A percentile compares a stretch with the other conserved stretches of the same genome.
Evolutionary conservation across 2,797 vertebrate species (phyloP).

Genomic region (Microhierax caerulescens): DNA sequence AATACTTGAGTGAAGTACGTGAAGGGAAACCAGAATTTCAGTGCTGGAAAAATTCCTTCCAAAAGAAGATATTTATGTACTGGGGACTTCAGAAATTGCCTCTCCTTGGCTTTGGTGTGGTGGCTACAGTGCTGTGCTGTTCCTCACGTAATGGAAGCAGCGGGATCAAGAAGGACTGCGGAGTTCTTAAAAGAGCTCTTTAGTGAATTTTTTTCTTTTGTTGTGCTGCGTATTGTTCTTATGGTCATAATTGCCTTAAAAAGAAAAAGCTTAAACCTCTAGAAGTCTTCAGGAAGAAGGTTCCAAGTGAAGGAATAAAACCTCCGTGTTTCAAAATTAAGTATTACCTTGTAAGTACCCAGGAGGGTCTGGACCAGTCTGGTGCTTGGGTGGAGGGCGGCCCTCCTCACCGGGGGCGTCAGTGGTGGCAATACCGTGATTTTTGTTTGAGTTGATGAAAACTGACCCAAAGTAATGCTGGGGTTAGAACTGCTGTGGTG

Average conservation of each 20-base stretch:
- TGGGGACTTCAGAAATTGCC: background rate
- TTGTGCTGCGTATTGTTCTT: background rate
- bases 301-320: background rate
- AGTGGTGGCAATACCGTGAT: accelerated
- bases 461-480: background rate
- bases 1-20: background rate
- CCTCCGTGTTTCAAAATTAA: background rate
- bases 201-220: background rate
- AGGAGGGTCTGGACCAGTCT: background rate
- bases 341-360: background rate
- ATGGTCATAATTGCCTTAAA: background rate
- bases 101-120: background rate
- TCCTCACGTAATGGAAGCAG: background rate
- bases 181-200: background rate
- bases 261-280: background rate
- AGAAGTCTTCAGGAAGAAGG: background rate
- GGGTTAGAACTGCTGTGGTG: background rate
- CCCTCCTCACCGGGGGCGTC: accelerated
- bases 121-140: accelerated
- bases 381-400: background rate
- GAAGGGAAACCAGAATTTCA: background rate
- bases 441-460: background rate
- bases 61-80: background rate
- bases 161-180: background rate
- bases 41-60: background rate